Evolutionary conservation across 2,797 vertebrate species (phyloP), one percentile per base, ranked within the genome.

Genomic region (Heterohyrax brucei): DNA sequence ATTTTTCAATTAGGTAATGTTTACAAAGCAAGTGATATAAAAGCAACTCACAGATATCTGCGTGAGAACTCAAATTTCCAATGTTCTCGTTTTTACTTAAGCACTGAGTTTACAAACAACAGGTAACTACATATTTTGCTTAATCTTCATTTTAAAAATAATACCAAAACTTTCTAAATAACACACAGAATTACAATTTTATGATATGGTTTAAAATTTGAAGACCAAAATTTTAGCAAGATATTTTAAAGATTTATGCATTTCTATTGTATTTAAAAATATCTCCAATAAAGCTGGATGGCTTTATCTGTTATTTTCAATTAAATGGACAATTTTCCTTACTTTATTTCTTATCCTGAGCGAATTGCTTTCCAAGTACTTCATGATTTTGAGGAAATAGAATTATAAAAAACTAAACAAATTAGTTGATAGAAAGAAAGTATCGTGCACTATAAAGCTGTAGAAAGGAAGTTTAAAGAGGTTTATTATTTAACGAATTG

Each of bases 61-160:
- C 53, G 89, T 95, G 83, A 95, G 33, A 95, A 93, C 1, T 8
- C n/a, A 88, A 78, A 61, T 89, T 76, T 39, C 33, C 46, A 92
- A 10, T 91, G 13, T 46, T 82, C 46, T 59, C 24, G 39, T 79
- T 94, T 90, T 96, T 88, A 81, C 33, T 75, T 91, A 66, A 80
- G 16, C 18, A 19, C 86, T 64, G 18, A 9, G 1, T 70, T 68
- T 81, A 5, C 77, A 61, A 73, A 22, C 8, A 12, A 64, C 7
- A 89, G 33, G 26, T 48, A 33, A 56, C 16, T 22, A 21, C 30
- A 24, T 70, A 48, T 81, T 2, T 75, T 75, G 2, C 18, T 18
- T 30, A 88, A 53, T 66, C 30, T 79, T 93, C 78, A 30, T 39
- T 78, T 84, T 64, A 16, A 82, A 92, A 86, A 82, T 44, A 30